Conservation (phyloP, 2,888 invertebrate genomes). For the Melanostoma scalare region DNA sequence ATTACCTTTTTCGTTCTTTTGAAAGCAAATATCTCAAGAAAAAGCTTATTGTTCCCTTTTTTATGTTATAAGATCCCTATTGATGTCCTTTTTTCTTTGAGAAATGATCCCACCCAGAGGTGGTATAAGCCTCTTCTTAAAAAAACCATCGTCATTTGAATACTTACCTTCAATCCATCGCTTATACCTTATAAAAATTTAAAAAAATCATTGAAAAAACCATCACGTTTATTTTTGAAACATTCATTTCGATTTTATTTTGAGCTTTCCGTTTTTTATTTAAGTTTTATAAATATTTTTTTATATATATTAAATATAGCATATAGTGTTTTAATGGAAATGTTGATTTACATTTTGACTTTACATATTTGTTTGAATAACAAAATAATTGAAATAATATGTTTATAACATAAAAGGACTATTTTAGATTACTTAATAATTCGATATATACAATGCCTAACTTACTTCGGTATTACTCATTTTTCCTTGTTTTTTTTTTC, state of each 20-base stretch:
- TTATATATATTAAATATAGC: constrained; percentile 42
- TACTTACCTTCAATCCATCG: neutral
- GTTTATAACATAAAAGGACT: constrained; percentile 43
- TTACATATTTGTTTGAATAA: constrained; percentile 37
- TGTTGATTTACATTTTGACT: constrained; percentile 67
- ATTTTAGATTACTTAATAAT: neutral
- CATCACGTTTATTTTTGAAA: constrained; percentile 54
- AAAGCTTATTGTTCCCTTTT: too few relatives aligned
- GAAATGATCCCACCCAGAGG: too few relatives aligned
- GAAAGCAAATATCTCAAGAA: too few relatives aligned
- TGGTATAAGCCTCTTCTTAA: too few relatives aligned
- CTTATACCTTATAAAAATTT: neutral
- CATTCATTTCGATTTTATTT: constrained; percentile 72
- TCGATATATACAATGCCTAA: too few relatives aligned
- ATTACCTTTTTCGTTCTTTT: too few relatives aligned
- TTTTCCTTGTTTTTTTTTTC: constrained; percentile 12
- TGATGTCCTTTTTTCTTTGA: too few relatives aligned
- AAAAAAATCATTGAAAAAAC: neutral
- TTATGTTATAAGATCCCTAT: too few relatives aligned
- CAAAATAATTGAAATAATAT: constrained; percentile 50
- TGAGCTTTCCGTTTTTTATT: constrained; percentile 62
- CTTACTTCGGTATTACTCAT: constrained; percentile 4
- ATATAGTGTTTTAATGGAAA: constrained; percentile 55
- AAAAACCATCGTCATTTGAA: too few relatives aligned
- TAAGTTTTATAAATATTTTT: constrained; percentile 65